Percentiles rank a stretch among this genome's conserved stretches.
Evolutionary conservation across 2,888 invertebrate species (phyloP).

Genomic region (Andrena minutula): DNA sequence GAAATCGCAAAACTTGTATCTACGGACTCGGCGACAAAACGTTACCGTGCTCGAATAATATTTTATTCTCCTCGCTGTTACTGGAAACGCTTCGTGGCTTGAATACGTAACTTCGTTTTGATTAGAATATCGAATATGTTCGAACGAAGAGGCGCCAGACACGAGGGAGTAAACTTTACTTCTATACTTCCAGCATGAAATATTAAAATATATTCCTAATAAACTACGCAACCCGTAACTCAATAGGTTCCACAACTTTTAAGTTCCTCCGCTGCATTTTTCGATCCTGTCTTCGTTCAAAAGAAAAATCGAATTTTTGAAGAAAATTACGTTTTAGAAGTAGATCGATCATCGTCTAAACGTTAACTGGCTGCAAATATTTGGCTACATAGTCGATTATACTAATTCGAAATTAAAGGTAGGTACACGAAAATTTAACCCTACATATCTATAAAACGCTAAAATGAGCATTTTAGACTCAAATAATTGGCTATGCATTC

Average conservation of each 20-base stretch:
- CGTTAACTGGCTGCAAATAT: no score
- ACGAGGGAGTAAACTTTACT: not conserved
- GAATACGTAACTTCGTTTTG: conserved; percentile 67
- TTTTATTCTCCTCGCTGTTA: conserved; percentile 60
- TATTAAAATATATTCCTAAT: not conserved
- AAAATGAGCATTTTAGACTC: no score
- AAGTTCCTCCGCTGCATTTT: no score
- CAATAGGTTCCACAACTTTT: not conserved
- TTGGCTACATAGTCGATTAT: no score
- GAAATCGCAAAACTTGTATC: conserved; percentile 72
- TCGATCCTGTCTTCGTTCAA: no score
- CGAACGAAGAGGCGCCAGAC: not conserved
- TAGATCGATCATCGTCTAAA: no score
- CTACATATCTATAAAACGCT: no score
- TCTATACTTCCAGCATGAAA: not conserved
- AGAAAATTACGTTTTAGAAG: no score
- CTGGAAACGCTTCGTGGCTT: conserved; percentile 46
- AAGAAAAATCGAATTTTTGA: no score
- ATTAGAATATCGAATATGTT: conserved; percentile 56
- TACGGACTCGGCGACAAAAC: conserved; percentile 69
- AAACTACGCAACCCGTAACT: not conserved
- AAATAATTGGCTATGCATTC: no score
- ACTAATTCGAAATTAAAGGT: no score
- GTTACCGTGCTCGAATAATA: conserved; percentile 64
- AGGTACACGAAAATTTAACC: no score